Evolutionary conservation across 2,797 vertebrate species (phyloP).

Genomic region (Diplodus puntazzo): DNA sequence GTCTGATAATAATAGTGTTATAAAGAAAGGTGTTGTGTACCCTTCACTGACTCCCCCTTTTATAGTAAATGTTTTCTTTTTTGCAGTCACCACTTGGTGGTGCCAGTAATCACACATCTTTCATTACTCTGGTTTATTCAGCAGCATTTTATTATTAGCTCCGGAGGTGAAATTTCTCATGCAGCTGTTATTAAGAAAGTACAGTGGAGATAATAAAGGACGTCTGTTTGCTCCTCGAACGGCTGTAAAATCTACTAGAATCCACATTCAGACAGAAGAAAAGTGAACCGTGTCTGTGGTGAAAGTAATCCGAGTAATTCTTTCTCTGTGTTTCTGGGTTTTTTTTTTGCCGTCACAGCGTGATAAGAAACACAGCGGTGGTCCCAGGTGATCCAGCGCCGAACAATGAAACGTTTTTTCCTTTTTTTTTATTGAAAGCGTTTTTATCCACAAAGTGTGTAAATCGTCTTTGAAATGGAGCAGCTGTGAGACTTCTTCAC

Average conservation of each 20-base stretch:
- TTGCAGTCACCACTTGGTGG: constrained; percentile 72
- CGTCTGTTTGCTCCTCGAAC: not conserved
- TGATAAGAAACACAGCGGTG: constrained; percentile 11
- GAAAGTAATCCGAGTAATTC: not conserved
- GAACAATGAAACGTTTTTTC: not conserved
- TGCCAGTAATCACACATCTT: constrained; percentile 63
- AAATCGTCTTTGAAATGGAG: constrained; percentile 37
- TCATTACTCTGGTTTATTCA: constrained; percentile 8
- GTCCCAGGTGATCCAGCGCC: constrained; percentile 31
- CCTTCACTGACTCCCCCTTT: not conserved
- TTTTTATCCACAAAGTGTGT: constrained; percentile 31
- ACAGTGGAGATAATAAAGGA: not conserved
- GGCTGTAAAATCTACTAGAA: not conserved
- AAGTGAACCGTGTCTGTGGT: not conserved
- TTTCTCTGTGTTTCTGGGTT: not conserved
- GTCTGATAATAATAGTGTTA: not conserved
- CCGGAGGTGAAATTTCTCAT: not conserved
- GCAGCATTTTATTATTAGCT: constrained; percentile 8
- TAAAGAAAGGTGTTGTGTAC: not conserved
- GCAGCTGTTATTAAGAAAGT: constrained; percentile 9
- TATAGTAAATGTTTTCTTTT: not conserved
- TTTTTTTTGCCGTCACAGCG: not conserved
- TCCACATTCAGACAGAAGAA: not conserved
- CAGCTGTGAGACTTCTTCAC: constrained; percentile 41
- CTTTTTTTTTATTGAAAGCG: constrained; percentile 10